phyloP scores from a whole-genome alignment of 2,797 vertebrate species.

The Xiphorhynchus erythropygius region DNA sequence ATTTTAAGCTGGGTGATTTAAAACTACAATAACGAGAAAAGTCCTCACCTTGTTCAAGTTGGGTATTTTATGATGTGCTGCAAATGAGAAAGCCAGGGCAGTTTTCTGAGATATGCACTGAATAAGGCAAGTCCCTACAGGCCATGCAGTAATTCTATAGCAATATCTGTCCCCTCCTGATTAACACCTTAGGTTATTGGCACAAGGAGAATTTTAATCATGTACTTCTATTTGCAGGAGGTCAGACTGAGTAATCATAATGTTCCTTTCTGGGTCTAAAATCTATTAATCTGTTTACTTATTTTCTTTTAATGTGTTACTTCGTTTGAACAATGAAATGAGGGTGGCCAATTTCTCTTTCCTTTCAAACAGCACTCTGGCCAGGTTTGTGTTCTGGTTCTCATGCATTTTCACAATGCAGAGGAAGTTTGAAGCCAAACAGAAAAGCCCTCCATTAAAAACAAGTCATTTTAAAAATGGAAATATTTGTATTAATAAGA shows the following conservation, averaged over 20 bases:
- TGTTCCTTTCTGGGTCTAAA: constrained; percentile 30
- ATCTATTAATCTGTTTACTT: constrained; percentile 37
- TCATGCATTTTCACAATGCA: constrained; percentile 33
- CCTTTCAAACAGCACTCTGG: not conserved
- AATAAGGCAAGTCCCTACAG: not conserved
- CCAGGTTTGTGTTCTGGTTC: constrained; percentile 10
- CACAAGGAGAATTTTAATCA: constrained; percentile 11
- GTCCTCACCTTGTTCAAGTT: not conserved
- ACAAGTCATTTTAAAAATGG: not conserved
- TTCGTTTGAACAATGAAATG: not conserved
- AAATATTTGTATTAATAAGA: constrained; percentile 14
- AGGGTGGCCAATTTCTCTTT: not conserved
- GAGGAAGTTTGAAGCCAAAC: constrained; percentile 49
- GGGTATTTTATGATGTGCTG: not conserved
- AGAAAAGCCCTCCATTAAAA: not conserved
- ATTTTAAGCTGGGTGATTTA: constrained; percentile 17
- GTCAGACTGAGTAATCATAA: constrained; percentile 1
- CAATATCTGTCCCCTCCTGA: constrained; percentile 5
- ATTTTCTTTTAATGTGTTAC: not conserved
- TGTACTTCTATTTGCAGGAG: not conserved
- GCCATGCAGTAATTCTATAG: not conserved
- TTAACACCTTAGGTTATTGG: constrained; percentile 19
- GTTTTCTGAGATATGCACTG: not conserved
- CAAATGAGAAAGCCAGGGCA: not conserved
- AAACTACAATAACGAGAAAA: not conserved